These are phyloP conservation scores for Scylla paramamosain DNA, from an alignment of 1,140 invertebrate species.

Conservation along the genomic window DNA sequence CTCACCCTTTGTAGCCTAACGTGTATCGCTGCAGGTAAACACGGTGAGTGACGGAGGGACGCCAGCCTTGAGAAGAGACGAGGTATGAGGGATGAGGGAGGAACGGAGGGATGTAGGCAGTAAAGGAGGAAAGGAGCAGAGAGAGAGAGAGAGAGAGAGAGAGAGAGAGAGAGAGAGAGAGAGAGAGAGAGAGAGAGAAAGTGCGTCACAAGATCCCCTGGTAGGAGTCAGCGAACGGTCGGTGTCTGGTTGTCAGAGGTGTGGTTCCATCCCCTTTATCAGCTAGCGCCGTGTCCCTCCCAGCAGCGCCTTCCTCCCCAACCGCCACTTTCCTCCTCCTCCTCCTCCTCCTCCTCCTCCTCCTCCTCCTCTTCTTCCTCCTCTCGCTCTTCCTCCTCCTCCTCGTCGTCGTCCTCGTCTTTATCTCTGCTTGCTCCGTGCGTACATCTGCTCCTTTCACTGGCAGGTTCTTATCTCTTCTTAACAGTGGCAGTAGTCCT, in stretches of 20 bases:
- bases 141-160: slow-evolving; percentile 33
- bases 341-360: not conserved
- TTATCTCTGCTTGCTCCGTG: not conserved
- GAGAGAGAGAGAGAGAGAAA: slow-evolving; percentile 26
- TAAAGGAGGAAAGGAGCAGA: not conserved
- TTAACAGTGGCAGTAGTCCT: not conserved
- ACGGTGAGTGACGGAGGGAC: no score
- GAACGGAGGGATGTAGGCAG: not conserved
- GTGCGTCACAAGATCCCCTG: not conserved
- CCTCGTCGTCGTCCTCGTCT: not conserved
- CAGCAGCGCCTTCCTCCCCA: slow-evolving; percentile 3
- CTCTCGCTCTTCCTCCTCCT: not conserved
- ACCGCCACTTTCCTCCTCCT: not conserved
- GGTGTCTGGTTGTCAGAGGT: slow-evolving; percentile 26
- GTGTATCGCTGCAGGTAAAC: no score
- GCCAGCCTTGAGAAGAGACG: no score
- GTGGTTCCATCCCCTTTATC: slow-evolving; percentile 53
- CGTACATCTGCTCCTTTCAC: not conserved
- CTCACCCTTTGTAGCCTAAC: no score
- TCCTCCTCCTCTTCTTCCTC: not conserved
- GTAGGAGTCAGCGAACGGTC: not conserved
- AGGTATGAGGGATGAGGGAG: not conserved
- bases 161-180: slow-evolving; percentile 55
- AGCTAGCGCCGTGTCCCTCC: not conserved
- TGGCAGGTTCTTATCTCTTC: not conserved